Percentiles rank a stretch among this genome's conserved stretches.
These are phyloP conservation scores for Hyles lineata DNA, from an alignment of 2,888 invertebrate genomes.

Conservation along the genomic window DNA sequence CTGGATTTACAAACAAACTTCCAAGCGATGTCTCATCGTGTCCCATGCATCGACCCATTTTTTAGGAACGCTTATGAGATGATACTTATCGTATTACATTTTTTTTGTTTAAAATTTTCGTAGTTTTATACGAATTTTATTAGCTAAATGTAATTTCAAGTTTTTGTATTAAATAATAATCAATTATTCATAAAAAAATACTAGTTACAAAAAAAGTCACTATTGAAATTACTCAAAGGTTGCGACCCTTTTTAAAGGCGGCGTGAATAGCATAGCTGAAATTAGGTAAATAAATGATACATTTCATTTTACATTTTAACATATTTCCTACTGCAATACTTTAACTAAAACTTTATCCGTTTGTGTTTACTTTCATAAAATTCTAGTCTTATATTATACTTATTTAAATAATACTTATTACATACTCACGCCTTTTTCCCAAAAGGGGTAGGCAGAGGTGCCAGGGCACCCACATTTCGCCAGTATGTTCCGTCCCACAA, in stretches of 20 bases:
- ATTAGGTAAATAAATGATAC: not conserved
- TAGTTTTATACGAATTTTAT: conserved; percentile 34
- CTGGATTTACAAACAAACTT: conserved; percentile 82
- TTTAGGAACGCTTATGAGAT: conserved; percentile 32
- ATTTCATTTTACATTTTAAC: not conserved
- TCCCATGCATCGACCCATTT: conserved; percentile 79
- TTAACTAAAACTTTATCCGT: not conserved
- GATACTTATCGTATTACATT: not conserved
- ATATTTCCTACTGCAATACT: not conserved
- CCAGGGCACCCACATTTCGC: no score
- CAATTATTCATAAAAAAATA: not conserved
- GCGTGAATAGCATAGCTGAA: not conserved
- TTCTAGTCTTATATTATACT: no score
- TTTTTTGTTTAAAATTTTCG: not conserved
- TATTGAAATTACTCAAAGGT: not conserved
- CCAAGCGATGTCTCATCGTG: conserved; percentile 74
- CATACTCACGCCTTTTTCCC: no score
- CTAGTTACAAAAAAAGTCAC: not conserved
- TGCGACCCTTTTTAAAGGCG: not conserved
- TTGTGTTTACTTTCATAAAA: no score
- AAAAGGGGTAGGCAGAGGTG: no score
- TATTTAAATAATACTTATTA: no score
- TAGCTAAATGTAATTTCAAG: not conserved
- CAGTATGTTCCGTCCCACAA: no score
- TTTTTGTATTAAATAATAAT: not conserved